Percentiles rank a stretch among this genome's conserved stretches.
Conservation (phyloP, 2,888 invertebrate genomes). For the Anarsia innoxiella region DNA sequence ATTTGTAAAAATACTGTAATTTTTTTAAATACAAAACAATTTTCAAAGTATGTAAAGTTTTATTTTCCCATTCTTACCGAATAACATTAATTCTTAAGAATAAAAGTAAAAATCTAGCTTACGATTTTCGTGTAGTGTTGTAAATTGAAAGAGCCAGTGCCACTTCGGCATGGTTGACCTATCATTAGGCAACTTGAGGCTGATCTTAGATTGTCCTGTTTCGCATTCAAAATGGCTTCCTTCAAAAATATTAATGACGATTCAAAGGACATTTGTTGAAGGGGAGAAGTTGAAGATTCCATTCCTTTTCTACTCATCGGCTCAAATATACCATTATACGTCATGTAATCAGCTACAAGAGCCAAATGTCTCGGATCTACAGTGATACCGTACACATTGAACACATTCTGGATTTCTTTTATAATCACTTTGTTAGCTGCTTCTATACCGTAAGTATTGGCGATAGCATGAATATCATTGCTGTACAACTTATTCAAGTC, state of each 20-base stretch:
- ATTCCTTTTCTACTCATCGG: conserved; percentile 95
- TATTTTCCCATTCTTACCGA: no score
- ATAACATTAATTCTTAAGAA: no score
- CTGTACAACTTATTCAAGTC: conserved; percentile 90
- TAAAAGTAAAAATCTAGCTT: no score
- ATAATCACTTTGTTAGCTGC: conserved; percentile 94
- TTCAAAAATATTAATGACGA: conserved; percentile 91
- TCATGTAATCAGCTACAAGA: conserved; percentile 98
- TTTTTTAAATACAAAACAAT: no score
- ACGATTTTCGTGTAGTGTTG: conserved; percentile 43
- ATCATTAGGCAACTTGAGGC: conserved; percentile 92
- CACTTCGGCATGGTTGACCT: conserved; percentile 87
- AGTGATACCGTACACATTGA: conserved; percentile 96
- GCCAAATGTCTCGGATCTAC: conserved; percentile 96
- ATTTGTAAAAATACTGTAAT: no score
- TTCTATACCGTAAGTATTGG: conserved; percentile 95
- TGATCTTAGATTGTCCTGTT: conserved; percentile 83
- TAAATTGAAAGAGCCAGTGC: conserved; percentile 85
- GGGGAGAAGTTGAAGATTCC: conserved; percentile 91
- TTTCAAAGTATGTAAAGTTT: no score
- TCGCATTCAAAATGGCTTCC: conserved; percentile 82
- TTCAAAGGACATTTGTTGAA: conserved; percentile 99
- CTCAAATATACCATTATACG: conserved; percentile 90
- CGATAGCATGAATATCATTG: conserved; percentile 95
- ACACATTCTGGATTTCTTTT: conserved; percentile 96